Conservation (phyloP, 2,888 invertebrate genomes). For the Eupithecia centaureata region DNA sequence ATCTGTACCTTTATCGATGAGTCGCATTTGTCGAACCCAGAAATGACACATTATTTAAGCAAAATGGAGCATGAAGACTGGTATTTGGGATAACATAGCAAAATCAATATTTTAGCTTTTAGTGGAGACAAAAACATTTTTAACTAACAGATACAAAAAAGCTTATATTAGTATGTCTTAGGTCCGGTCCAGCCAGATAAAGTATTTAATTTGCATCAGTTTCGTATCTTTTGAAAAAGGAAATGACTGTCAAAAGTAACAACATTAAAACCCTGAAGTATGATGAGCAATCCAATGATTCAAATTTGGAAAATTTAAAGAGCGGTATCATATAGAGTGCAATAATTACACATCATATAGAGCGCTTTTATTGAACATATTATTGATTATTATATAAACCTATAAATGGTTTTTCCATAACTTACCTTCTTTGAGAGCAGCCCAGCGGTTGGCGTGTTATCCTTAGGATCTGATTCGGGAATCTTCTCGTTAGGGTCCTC, state of each 20-base stretch:
- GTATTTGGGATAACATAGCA: not conserved
- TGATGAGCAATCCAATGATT: not conserved
- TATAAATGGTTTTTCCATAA: not conserved
- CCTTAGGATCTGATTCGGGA: slow-evolving; percentile 93
- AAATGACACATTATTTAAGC: not conserved
- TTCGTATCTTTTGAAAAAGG: not conserved
- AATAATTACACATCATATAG: not conserved
- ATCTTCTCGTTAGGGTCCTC: slow-evolving; percentile 90
- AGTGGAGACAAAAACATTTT: not conserved
- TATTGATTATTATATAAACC: too few species aligned
- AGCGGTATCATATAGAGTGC: not conserved
- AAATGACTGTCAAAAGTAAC: not conserved
- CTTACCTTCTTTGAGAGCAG: slow-evolving; percentile 90
- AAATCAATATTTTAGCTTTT: not conserved
- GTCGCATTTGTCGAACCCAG: not conserved
- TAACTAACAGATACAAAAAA: too few species aligned
- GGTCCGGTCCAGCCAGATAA: too few species aligned
- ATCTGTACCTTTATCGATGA: slow-evolving; percentile 1
- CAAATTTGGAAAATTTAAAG: not conserved
- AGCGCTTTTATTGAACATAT: too few species aligned
- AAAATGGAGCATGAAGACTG: not conserved
- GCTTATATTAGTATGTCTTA: too few species aligned
- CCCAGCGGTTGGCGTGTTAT: slow-evolving; percentile 94
- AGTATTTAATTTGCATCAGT: not conserved
- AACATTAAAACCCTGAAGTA: not conserved